A percentile compares a stretch with the other conserved stretches of the same genome.
These are phyloP conservation scores for Pelvicachromis taeniatus DNA, from an alignment of 2,113 vertebrate species.

Conservation along the genomic window DNA sequence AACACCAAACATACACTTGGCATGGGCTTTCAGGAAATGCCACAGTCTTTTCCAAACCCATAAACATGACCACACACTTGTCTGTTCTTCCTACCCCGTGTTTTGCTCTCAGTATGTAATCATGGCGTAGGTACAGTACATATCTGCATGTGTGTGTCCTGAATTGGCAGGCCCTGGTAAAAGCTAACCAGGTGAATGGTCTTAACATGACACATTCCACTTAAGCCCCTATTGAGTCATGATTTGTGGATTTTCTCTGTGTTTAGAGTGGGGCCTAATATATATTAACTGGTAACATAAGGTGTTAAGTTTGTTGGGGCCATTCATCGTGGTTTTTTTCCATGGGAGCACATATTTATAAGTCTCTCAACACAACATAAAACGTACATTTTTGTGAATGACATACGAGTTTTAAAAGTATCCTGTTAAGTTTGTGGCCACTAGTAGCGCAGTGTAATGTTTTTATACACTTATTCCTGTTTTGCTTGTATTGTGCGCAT, in stretches of 20 bases:
- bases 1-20: conserved; percentile 33
- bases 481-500: neutral
- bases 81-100: conserved; percentile 18
- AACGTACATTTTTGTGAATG: neutral
- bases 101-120: neutral
- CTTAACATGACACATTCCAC: conserved; percentile 39
- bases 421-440: neutral
- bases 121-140: neutral
- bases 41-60: conserved; percentile 36
- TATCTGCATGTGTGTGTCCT: neutral
- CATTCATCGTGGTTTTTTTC: neutral
- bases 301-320: conserved; percentile 24
- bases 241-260: conserved; percentile 38
- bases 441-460: neutral
- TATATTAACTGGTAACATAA: conserved; percentile 41
- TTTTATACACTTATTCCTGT: neutral
- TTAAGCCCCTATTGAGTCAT: conserved; percentile 4
- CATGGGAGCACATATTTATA: neutral
- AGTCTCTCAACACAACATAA: neutral
- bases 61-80: conserved; percentile 53
- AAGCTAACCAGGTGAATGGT: conserved; percentile 38
- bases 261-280: conserved; percentile 33
- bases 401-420: neutral
- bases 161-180: conserved; percentile 20
- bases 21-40: conserved; percentile 43